Evolutionary conservation across 2,113 vertebrate genomes (phyloP).

Genomic region (Chaetops frenatus): DNA sequence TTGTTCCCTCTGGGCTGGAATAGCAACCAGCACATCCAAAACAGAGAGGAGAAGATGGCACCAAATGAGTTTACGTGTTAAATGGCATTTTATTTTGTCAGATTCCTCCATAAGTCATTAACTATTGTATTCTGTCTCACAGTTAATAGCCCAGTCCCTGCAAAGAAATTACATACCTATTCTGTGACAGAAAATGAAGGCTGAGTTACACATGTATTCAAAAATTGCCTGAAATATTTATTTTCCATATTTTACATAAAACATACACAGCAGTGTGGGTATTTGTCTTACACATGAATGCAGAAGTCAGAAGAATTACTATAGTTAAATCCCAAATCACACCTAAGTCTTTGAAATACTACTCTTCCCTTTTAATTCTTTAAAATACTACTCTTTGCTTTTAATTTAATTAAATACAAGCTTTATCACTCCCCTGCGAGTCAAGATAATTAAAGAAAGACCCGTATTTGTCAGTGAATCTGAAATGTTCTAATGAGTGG

Average conservation of each 20-base stretch:
- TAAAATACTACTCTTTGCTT: background rate
- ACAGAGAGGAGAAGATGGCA: background rate
- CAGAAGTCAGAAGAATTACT: background rate
- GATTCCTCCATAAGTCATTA: background rate
- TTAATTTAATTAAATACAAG: conserved; percentile 35
- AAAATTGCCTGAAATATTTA: background rate
- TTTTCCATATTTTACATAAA: background rate
- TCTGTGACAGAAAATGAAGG: background rate
- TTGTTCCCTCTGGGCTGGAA: background rate
- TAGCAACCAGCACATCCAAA: background rate
- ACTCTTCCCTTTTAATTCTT: background rate
- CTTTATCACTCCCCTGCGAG: background rate
- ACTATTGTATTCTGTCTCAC: background rate
- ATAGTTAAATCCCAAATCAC: background rate
- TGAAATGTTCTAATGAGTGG: conserved; percentile 53
- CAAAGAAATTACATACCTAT: background rate
- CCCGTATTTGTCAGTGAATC: conserved; percentile 19
- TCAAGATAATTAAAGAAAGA: conserved; percentile 46
- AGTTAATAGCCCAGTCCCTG: background rate
- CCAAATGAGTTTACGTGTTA: background rate
- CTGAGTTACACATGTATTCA: background rate
- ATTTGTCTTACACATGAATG: background rate
- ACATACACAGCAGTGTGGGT: background rate
- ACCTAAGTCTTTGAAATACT: background rate
- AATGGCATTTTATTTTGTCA: conserved; percentile 1